Conservation (phyloP, 2,888 invertebrate species). For the Ormyrus thymus region DNA sequence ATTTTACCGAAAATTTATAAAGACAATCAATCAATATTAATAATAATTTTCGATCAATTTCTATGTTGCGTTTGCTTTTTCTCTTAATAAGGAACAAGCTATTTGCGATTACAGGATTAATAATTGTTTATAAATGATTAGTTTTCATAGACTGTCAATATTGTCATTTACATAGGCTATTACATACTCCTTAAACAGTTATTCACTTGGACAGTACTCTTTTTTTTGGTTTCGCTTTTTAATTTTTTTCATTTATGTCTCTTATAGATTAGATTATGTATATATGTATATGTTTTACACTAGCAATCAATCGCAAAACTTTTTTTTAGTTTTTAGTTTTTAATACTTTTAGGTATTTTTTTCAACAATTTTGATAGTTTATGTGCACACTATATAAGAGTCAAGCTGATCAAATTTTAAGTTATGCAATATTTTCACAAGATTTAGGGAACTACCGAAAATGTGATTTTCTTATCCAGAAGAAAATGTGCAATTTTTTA, state of each 20-base stretch:
- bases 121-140: conserved; percentile 48
- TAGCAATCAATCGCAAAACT: conserved; percentile 43
- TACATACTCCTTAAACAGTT: conserved; percentile 42
- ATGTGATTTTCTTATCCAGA: neutral
- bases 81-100: conserved; percentile 43
- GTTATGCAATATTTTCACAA: neutral
- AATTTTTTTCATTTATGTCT: conserved; percentile 27
- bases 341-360: conserved; percentile 49
- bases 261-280: conserved; percentile 42
- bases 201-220: conserved; percentile 43
- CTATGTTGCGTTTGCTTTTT: conserved; percentile 37
- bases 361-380: conserved; percentile 38
- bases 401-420: conserved; percentile 35
- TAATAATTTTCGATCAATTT: conserved; percentile 37
- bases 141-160: conserved; percentile 45
- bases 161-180: conserved; percentile 50
- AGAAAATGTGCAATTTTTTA: neutral
- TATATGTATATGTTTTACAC: conserved; percentile 18
- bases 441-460: no score
- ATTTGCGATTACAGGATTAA: conserved; percentile 47
- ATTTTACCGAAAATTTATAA: conserved; percentile 7
- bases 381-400: conserved; percentile 9
- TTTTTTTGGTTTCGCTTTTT: conserved; percentile 48
- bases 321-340: conserved; percentile 38
- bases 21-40: neutral